Conservation (phyloP, 1,140 invertebrate genomes). For the Sinella curviseta region DNA sequence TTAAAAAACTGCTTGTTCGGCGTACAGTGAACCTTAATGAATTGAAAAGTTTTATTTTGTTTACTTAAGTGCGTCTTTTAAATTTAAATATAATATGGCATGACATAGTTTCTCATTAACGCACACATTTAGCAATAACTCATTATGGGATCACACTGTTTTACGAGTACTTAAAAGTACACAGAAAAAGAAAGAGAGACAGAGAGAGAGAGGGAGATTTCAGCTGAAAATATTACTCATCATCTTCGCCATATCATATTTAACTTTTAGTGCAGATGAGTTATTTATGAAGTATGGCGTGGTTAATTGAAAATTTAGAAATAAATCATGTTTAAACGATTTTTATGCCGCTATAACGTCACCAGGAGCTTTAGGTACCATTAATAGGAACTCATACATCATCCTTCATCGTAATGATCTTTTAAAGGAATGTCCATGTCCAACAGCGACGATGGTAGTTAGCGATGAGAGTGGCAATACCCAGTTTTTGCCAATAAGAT, state of each 20-base stretch:
- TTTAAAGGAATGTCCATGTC: too few relatives aligned
- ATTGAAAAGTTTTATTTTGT: background rate
- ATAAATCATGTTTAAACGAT: conserved; percentile 11
- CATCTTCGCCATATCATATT: background rate
- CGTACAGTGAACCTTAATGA: background rate
- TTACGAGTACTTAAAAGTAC: background rate
- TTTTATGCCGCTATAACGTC: background rate
- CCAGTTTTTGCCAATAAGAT: too few relatives aligned
- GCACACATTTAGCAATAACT: background rate
- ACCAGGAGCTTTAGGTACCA: background rate
- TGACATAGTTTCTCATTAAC: background rate
- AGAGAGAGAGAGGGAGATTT: background rate
- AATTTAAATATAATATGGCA: background rate
- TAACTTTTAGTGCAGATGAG: background rate
- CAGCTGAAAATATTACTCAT: background rate
- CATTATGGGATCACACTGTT: background rate
- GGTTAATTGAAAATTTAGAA: conserved; percentile 8
- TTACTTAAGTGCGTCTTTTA: background rate
- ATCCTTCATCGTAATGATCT: background rate
- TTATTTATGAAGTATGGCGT: background rate
- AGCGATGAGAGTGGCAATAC: too few relatives aligned
- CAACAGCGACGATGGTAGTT: too few relatives aligned
- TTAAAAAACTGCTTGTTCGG: background rate
- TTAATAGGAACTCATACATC: background rate
- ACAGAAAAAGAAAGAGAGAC: too few relatives aligned